Base-by-base conservation (phyloP, 1,140 invertebrate genomes). In the Polypedilum pembai region DNA sequence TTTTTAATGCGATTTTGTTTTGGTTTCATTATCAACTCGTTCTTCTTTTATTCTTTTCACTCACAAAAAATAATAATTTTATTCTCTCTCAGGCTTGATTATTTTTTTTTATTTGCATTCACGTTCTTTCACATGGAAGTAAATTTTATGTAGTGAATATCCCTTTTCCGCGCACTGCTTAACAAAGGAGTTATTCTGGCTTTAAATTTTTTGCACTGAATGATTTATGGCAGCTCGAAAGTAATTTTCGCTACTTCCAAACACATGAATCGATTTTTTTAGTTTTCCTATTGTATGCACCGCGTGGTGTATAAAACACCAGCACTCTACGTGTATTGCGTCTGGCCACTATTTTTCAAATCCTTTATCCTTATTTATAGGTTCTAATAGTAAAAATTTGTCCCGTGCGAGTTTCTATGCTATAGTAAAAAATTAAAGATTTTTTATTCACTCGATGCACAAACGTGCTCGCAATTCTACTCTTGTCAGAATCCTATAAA, bases 401-500 rank as follows among this genome's bases (percentile, higher is more conserved):
- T 33, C 5, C 24, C 24, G 5, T 3, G 5, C 24, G 24, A 33
- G 24, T 5, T n/a, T 15, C 45, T 56, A 3, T 56, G 45, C n/a
- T 56, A n/a, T 56, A 56, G 45, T 56, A n/a, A 56, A 56, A 56
- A 56, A n/a, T 15, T 12, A 15, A 15, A 56, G 15, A 56, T 56
- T 33, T 33, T 33, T 33, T 33, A 33, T 33, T 33, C 24, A 56
- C 12, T n/a, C 45, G 45, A n/a, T 56, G 45, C 45, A 56, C 45
- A n/a, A 56, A 15, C 4, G n/a, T 15, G 45, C 10, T 56, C 45
- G n/a, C 45, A 56, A 56, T 33, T 56, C 45, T 56, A 56, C 45
- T 56, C 45, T 56, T 56, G 45, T 56, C n/a, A 56, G 45, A 56
- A 56, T 56, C 45, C 45, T 56, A 56, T 56, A 56, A 56, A 56